Percentiles rank a stretch among this genome's conserved stretches.
phyloP scores from a whole-genome alignment of 2,113 vertebrate species.

The Oplegnathus fasciatus region DNA sequence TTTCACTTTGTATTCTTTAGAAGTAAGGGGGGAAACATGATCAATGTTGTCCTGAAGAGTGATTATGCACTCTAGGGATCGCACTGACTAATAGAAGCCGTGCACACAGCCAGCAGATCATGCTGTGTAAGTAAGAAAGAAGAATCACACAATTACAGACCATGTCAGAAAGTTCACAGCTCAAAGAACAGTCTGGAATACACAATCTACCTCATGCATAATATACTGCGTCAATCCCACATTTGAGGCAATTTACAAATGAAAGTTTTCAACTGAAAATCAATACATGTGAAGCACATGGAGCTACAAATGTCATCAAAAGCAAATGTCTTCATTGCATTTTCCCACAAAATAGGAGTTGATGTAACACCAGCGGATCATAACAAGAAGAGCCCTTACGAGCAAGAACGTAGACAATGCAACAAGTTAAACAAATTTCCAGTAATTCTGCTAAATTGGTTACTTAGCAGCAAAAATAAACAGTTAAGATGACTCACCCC shows the following conservation, averaged over 20 bases:
- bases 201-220: neutral
- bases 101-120: neutral
- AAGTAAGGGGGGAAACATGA: neutral
- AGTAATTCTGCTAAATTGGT: neutral
- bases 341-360: neutral
- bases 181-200: neutral
- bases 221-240: neutral
- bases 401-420: neutral
- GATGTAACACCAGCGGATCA: neutral
- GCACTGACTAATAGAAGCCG: neutral
- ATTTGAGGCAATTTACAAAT: neutral
- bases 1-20: slow-evolving; percentile 25
- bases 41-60: slow-evolving; percentile 10
- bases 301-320: neutral
- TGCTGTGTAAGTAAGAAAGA: neutral
- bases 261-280: neutral
- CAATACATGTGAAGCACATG: neutral
- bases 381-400: neutral
- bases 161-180: neutral
- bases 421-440: neutral
- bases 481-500: neutral
- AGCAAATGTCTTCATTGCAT: neutral
- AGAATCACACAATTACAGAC: neutral
- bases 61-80: neutral
- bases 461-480: slow-evolving; percentile 4